Percentiles rank a stretch among this genome's conserved stretches.
These are phyloP conservation scores for Clostera curtula DNA, from an alignment of 2,888 invertebrate genomes.

Conservation along the genomic window DNA sequence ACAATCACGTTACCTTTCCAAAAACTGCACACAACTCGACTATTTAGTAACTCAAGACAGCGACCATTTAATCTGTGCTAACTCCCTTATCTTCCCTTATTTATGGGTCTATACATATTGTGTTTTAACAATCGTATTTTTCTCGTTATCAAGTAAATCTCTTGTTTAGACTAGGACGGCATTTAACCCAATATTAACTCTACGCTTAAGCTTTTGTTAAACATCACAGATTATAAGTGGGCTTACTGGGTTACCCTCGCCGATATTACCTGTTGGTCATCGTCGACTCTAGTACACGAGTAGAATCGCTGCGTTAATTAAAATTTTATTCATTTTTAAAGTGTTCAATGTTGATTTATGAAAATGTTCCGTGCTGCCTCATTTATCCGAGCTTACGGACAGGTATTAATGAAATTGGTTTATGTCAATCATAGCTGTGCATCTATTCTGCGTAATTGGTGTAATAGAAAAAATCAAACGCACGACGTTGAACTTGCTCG, in stretches of 20 bases:
- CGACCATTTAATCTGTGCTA: constrained; percentile 27
- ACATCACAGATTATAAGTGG: constrained; percentile 46
- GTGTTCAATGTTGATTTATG: constrained; percentile 27
- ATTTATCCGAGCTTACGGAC: constrained; percentile 57
- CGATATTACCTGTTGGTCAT: constrained; percentile 13
- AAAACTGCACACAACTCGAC: too few relatives aligned
- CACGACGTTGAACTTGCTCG: constrained; percentile 7
- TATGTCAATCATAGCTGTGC: constrained; percentile 6
- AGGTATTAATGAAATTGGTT: constrained; percentile 34
- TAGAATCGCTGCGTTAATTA: too few relatives aligned
- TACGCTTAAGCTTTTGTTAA: constrained; percentile 37
- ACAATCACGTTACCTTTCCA: too few relatives aligned
- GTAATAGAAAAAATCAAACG: constrained; percentile 12
- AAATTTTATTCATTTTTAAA: constrained; percentile 3
- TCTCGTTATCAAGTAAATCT: constrained; percentile 46
- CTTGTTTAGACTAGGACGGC: constrained; percentile 42
- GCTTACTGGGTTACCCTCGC: constrained; percentile 22
- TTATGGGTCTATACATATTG: constrained; percentile 46
- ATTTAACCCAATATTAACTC: constrained; percentile 46
- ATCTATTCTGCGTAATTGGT: constrained; percentile 11
- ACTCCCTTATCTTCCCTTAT: constrained; percentile 41
- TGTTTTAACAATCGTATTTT: constrained; percentile 45
- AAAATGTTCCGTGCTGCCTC: constrained; percentile 64
- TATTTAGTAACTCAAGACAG: too few relatives aligned
- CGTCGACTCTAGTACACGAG: too few relatives aligned